Conservation (phyloP, 2,888 invertebrate genomes). For the Agrilus biguttatus region DNA sequence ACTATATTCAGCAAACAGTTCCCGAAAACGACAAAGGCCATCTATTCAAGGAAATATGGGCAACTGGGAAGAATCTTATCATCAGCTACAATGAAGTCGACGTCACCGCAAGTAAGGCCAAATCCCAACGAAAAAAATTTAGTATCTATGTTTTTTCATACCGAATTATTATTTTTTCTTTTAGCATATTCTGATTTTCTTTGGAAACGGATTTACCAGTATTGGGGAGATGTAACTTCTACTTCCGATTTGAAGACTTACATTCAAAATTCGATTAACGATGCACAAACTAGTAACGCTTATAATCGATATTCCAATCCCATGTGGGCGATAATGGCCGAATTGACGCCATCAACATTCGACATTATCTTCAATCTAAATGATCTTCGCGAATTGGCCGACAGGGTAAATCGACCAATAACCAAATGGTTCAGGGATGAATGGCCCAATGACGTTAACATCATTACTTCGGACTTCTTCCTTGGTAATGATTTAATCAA, state of each 20-base stretch:
- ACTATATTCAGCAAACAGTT: conserved; percentile 34
- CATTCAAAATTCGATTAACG: conserved; percentile 27
- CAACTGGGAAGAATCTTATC: conserved; percentile 38
- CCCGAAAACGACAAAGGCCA: conserved; percentile 33
- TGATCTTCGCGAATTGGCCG: conserved; percentile 48
- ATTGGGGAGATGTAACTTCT: conserved; percentile 51
- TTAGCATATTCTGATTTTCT: conserved; percentile 28
- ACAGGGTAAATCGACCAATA: conserved; percentile 53
- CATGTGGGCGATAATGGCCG: conserved; percentile 56
- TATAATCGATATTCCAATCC: conserved; percentile 20
- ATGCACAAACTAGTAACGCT: conserved; percentile 27
- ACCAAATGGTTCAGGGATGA: conserved; percentile 50
- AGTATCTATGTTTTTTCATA: too few relatives aligned
- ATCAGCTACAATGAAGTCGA: conserved; percentile 41
- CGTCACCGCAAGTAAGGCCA: conserved; percentile 30
- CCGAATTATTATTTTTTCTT: conserved; percentile 2
- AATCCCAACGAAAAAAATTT: background rate
- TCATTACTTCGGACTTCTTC: conserved; percentile 61
- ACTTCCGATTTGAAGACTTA: conserved; percentile 37
- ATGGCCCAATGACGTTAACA: conserved; percentile 56
- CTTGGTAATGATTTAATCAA: conserved; percentile 57
- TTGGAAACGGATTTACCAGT: conserved; percentile 44
- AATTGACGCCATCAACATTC: conserved; percentile 51
- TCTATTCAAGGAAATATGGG: conserved; percentile 43
- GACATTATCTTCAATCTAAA: conserved; percentile 47